Evolutionary conservation across 1,140 invertebrate species (phyloP).

Genomic region (Aricia agestis): DNA sequence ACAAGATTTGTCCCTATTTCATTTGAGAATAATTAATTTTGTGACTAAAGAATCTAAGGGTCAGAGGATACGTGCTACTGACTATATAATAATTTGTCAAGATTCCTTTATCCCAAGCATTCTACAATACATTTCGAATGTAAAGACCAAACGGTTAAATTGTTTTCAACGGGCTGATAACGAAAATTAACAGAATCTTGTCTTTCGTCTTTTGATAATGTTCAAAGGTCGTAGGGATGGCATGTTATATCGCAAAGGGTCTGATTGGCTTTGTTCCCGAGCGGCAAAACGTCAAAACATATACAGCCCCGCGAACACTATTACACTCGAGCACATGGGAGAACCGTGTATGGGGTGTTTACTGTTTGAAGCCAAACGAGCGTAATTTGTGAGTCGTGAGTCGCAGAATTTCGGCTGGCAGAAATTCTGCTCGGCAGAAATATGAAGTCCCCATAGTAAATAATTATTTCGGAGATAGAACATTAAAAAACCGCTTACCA

Average conservation of each 20-base stretch:
- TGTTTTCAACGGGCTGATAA: not conserved
- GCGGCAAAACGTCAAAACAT: slow-evolving; percentile 2
- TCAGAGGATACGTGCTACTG: no score
- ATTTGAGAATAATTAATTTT: no score
- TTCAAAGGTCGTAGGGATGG: slow-evolving; percentile 5
- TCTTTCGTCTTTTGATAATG: not conserved
- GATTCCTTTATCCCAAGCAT: no score
- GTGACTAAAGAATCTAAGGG: no score
- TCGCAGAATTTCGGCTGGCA: no score
- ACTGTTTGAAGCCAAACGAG: no score
- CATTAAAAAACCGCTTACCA: no score
- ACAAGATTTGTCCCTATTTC: slow-evolving; percentile 8
- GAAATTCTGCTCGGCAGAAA: no score
- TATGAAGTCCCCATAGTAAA: no score
- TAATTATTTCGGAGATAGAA: no score
- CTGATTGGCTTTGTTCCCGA: slow-evolving; percentile 8
- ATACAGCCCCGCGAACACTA: not conserved
- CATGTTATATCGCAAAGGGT: not conserved
- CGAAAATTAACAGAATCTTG: not conserved
- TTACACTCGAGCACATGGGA: not conserved
- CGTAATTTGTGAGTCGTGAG: no score
- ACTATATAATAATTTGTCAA: not conserved
- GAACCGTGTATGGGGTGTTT: not conserved
- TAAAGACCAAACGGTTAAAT: not conserved
- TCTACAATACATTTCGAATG: not conserved